Base-by-base conservation (phyloP, 2,888 invertebrate species). In the Alitta virens region DNA sequence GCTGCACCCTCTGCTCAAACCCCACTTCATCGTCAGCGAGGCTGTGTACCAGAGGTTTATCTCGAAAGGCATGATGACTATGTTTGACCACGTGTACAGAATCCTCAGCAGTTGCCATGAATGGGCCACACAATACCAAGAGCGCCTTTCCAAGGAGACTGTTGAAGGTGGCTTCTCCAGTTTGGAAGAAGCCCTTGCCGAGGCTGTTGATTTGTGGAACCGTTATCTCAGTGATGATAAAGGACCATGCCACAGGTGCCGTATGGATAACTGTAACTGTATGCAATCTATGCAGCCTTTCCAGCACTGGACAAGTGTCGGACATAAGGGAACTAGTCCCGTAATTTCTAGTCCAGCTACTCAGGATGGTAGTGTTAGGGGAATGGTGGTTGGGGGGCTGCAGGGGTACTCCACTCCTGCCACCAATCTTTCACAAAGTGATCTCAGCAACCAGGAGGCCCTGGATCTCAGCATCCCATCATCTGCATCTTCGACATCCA, bases 121-220 rank as follows among this genome's bases (percentile, higher is more conserved):
- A 18, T 66, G 66, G 66, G 66, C 64, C 12, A 25, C 21, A 23
- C 24, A 14, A 16, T 66, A 62, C 55, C 62, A 60, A 18, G 60
- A 62, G n/a, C 33, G 50, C n/a, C 21, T 66, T 23, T 46, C 46
- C 24, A 50, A 63, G 33, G 25, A 42, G 2, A 43, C 38, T 1
- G 46, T 21, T 2, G 63, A 63, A 12, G 65, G 63, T 3, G 67
- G 67, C 18, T 67, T 67, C 46, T 27, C 46, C 12, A 60, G 38
- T 18, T 63, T 67, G 49, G 65, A 67, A 49, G 65, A 63, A 21
- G 67, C 65, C 21, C 53, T 67, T 27, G 63, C 64, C 12, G 63
- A 64, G 55, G 67, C 67, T n/a, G 53, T 67, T 9, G 59, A 63
- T n/a, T 38, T 65, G 42, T 67, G 67, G 67, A 42, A 62, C 18